A percentile compares a stretch with the other conserved stretches of the same genome.
Conservation (phyloP, 2,797 vertebrate species). For the Halcyon chelicuti region DNA sequence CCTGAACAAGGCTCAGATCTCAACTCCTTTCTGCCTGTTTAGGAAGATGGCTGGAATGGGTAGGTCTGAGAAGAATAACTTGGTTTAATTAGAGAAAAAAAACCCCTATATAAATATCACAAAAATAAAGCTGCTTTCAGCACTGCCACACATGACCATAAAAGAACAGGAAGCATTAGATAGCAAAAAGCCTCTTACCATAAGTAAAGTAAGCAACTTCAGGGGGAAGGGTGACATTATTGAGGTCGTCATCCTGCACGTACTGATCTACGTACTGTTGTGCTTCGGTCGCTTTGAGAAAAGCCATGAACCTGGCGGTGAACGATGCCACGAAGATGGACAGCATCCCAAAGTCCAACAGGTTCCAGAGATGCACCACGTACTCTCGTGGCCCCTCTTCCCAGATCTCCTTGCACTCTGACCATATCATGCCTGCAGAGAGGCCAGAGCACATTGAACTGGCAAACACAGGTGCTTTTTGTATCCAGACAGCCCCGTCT, state of each 20-base stretch:
- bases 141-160: background rate
- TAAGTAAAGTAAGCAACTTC: constrained; percentile 96
- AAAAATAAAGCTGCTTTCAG: background rate
- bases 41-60: background rate
- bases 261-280: constrained; percentile 93
- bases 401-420: constrained; percentile 98
- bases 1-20: background rate
- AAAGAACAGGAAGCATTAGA: background rate
- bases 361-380: constrained; percentile 93
- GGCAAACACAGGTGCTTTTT: background rate
- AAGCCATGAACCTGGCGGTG: constrained; percentile 96
- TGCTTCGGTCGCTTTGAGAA: constrained; percentile 94
- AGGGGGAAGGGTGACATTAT: constrained; percentile 89
- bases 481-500: background rate
- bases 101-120: background rate
- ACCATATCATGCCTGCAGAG: constrained; percentile 93
- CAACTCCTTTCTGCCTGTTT: background rate
- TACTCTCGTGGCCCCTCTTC: constrained; percentile 93
- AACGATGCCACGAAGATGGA: constrained; percentile 96
- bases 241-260: constrained; percentile 88
- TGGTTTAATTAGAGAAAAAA: background rate
- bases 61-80: background rate
- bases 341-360: constrained; percentile 96
- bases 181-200: constrained; percentile 78
- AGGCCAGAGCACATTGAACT: background rate